Percentiles rank a stretch among this genome's conserved stretches.
phyloP scores from a whole-genome alignment of 2,113 vertebrate genomes.

The Serilophus lunatus region DNA sequence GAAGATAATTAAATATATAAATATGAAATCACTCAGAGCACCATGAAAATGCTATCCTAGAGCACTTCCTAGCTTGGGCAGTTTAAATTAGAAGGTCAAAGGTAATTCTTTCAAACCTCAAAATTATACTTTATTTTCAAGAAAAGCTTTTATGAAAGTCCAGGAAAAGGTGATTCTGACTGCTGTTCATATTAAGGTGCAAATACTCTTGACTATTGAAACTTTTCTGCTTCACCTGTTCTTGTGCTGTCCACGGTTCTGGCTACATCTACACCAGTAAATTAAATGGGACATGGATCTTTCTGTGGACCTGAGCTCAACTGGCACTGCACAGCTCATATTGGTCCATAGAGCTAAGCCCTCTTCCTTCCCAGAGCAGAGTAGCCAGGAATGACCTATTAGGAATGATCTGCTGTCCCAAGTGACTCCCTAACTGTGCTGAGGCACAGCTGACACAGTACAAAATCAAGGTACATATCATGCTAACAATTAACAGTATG shows the following conservation, averaged over 20 bases:
- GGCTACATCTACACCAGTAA: neutral
- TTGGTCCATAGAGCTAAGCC: neutral
- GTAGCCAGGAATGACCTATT: neutral
- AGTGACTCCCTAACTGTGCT: neutral
- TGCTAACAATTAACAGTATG: neutral
- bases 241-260: neutral
- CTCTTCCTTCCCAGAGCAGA: neutral
- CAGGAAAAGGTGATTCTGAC: neutral
- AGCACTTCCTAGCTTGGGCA: neutral
- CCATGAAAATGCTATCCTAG: slow-evolving; percentile 5
- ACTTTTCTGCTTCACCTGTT: neutral
- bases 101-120: neutral
- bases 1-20: slow-evolving; percentile 56
- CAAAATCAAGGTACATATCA: slow-evolving; percentile 1
- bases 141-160: neutral
- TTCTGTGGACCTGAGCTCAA: neutral
- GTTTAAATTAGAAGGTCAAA: neutral
- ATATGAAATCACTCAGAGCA: slow-evolving; percentile 34
- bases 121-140: neutral
- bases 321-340: neutral
- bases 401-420: slow-evolving; percentile 7
- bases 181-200: neutral
- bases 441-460: neutral
- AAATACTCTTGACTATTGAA: neutral
- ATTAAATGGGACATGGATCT: neutral